phyloP scores from a whole-genome alignment of 2,113 vertebrate genomes.

The Oncorhynchus mykiss region DNA sequence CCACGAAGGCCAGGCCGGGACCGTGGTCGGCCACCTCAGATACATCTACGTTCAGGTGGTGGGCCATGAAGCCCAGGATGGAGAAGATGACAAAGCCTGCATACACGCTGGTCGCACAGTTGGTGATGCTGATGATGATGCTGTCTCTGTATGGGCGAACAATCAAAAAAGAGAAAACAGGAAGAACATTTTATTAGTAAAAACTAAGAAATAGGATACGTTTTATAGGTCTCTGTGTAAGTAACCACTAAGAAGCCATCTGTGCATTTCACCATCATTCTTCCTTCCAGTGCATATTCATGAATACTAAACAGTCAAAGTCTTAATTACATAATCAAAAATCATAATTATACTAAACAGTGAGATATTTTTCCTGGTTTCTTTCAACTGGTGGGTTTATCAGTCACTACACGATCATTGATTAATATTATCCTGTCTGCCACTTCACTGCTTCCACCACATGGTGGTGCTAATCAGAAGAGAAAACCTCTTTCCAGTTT shows the following conservation, averaged over 20 bases:
- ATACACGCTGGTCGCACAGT: constrained; percentile 95
- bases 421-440: too few species aligned
- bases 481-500: not conserved
- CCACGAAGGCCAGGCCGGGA: constrained; percentile 94
- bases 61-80: constrained; percentile 98
- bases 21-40: constrained; percentile 95
- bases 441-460: constrained; percentile 44
- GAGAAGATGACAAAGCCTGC: constrained; percentile 99
- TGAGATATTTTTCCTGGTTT: too few species aligned
- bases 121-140: constrained; percentile 97
- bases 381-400: too few species aligned
- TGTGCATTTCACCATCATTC: too few species aligned
- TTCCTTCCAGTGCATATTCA: too few species aligned
- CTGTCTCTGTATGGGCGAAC: constrained; percentile 81
- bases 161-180: not conserved
- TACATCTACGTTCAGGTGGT: constrained; percentile 89
- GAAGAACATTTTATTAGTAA: not conserved
- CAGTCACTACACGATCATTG: too few species aligned
- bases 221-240: constrained; percentile 74
- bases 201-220: too few species aligned
- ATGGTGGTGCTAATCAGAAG: constrained; percentile 52
- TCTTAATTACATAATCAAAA: too few species aligned
- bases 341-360: too few species aligned
- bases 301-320: too few species aligned
- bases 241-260: not conserved